Conservation (phyloP, 1,140 invertebrate genomes). For the Theocolax elegans region DNA sequence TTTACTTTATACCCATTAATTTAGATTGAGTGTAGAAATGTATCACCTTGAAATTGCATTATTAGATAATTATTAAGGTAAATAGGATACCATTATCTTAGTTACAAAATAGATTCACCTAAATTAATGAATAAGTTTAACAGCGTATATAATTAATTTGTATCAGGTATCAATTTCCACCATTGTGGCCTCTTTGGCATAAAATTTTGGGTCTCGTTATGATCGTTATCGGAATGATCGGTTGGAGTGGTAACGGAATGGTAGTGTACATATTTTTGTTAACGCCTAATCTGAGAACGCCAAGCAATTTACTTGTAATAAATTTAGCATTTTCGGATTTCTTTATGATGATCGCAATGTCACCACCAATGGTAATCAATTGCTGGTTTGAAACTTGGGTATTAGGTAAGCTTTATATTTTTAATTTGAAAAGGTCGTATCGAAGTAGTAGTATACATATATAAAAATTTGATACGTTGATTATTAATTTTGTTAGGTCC, state of each 20-base stretch:
- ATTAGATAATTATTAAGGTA: too few relatives aligned
- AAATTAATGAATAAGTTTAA: too few relatives aligned
- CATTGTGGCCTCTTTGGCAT: conserved; percentile 84
- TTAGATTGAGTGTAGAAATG: too few relatives aligned
- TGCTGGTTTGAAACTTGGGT: conserved; percentile 90
- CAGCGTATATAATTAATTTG: too few relatives aligned
- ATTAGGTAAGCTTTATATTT: conserved; percentile 63
- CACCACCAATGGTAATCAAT: conserved; percentile 85
- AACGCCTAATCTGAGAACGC: conserved; percentile 81
- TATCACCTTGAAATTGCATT: too few relatives aligned
- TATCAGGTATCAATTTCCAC: conserved; percentile 72
- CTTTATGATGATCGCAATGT: conserved; percentile 86
- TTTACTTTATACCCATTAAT: too few relatives aligned
- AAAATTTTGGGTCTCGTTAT: conserved; percentile 81
- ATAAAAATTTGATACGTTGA: too few relatives aligned
- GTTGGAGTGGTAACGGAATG: conserved; percentile 83
- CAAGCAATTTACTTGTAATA: conserved; percentile 85
- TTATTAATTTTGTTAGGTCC: conserved; percentile 69
- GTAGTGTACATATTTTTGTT: conserved; percentile 87
- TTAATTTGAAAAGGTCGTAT: too few relatives aligned
- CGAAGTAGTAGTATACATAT: too few relatives aligned
- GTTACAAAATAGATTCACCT: too few relatives aligned
- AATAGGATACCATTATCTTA: too few relatives aligned
- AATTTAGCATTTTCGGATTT: conserved; percentile 91
- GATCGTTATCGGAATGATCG: conserved; percentile 76